Evolutionary conservation across 2,113 vertebrate genomes (phyloP).

Genomic region (Scolopax mira): DNA sequence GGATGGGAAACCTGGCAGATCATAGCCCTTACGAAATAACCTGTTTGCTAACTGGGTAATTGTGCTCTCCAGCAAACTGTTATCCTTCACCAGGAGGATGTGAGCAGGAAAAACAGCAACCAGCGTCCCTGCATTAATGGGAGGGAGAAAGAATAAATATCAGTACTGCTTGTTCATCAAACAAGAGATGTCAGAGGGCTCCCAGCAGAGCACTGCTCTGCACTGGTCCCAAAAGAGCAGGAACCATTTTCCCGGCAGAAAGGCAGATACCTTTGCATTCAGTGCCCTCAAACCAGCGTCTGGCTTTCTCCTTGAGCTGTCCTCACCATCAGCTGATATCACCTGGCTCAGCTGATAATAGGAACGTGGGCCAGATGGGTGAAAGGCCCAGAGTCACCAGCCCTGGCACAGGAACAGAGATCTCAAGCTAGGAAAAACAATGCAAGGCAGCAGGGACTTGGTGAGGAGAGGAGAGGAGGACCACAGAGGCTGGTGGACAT

Average conservation of each 20-base stretch:
- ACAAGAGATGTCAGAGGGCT: not conserved
- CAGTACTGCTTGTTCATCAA: not conserved
- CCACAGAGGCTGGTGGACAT: not conserved
- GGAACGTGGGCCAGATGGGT: not conserved
- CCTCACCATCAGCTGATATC: not conserved
- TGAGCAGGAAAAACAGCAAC: not conserved
- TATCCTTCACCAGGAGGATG: not conserved
- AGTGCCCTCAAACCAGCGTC: not conserved
- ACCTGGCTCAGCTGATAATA: not conserved
- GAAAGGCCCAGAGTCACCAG: not conserved
- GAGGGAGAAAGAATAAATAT: not conserved
- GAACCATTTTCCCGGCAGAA: not conserved
- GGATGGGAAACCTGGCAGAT: not conserved
- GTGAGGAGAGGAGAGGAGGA: not conserved
- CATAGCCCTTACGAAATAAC: not conserved
- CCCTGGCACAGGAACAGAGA: not conserved
- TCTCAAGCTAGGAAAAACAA: not conserved
- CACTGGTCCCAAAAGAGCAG: not conserved
- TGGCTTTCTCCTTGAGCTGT: not conserved
- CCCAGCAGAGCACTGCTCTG: not conserved
- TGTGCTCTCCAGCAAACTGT: not conserved
- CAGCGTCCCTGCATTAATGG: not conserved
- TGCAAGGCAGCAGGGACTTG: not conserved
- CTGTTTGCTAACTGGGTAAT: not conserved
- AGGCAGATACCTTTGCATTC: fast-evolving